Evolutionary conservation across 2,888 invertebrate genomes (phyloP).

Genomic region (Drosophila sordidula): DNA sequence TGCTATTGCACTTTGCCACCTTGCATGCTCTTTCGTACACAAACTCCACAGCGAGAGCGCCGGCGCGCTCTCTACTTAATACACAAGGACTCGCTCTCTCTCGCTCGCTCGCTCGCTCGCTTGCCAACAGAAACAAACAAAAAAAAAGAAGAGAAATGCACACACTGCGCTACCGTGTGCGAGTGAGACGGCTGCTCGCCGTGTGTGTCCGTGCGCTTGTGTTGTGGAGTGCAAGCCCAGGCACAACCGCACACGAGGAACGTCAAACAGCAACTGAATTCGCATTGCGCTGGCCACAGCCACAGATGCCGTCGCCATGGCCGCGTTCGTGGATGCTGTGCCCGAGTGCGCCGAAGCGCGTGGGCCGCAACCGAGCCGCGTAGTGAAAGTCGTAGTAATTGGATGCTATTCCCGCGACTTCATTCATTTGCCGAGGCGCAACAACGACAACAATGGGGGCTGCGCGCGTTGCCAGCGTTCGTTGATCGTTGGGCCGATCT

Average conservation of each 20-base stretch:
- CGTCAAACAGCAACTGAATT: slow-evolving; percentile 83
- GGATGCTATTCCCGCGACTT: slow-evolving; percentile 57
- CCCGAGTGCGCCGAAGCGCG: slow-evolving; percentile 60
- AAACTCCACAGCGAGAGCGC: slow-evolving; percentile 58
- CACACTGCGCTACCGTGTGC: slow-evolving; percentile 19
- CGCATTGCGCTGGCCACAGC: slow-evolving; percentile 67
- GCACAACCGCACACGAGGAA: slow-evolving; percentile 83
- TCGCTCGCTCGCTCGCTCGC: neutral
- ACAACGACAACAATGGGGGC: too few relatives aligned
- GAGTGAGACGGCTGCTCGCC: slow-evolving; percentile 17
- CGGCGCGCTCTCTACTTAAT: slow-evolving; percentile 63
- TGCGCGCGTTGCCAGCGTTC: slow-evolving; percentile 17
- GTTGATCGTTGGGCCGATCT: slow-evolving; percentile 35
- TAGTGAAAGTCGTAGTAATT: slow-evolving; percentile 73
- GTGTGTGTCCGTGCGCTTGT: slow-evolving; percentile 11
- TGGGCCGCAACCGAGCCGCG: slow-evolving; percentile 26
- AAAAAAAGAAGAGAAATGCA: neutral
- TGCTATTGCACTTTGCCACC: slow-evolving; percentile 60
- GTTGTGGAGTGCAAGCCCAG: slow-evolving; percentile 43
- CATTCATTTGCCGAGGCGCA: slow-evolving; percentile 38
- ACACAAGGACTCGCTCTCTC: slow-evolving; percentile 4
- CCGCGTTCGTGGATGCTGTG: slow-evolving; percentile 59
- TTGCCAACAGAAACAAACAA: too few relatives aligned
- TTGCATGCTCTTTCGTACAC: slow-evolving; percentile 70
- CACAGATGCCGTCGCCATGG: slow-evolving; percentile 57